Evolutionary conservation across 1,140 invertebrate species (phyloP).

Genomic region (Conus ventricosus): DNA sequence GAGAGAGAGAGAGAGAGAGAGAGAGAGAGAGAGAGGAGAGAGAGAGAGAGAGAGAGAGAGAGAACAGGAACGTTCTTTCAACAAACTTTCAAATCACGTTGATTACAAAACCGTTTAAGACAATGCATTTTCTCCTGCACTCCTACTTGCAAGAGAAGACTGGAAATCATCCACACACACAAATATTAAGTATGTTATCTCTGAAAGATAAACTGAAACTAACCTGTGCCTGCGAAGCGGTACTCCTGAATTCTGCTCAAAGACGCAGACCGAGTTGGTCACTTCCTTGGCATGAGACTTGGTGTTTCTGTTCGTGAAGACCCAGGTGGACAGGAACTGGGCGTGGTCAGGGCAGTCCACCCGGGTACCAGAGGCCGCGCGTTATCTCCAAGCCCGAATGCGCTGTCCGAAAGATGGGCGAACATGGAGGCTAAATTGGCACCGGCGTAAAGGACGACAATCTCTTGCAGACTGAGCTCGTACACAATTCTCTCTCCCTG

Average conservation of each 20-base stretch:
- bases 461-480: conserved; percentile 60
- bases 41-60: neutral
- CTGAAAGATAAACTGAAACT: neutral
- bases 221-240: conserved; percentile 52
- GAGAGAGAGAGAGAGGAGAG: too few relatives aligned
- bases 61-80: neutral
- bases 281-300: conserved; percentile 22
- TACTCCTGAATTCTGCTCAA: conserved; percentile 55
- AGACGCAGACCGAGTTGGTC: conserved; percentile 62
- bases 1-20: conserved; percentile 19
- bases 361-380: conserved; percentile 56
- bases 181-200: neutral
- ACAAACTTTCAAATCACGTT: too few relatives aligned
- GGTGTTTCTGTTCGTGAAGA: neutral
- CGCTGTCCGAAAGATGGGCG: conserved; percentile 60
- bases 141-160: too few relatives aligned
- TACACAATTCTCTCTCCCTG: conserved; percentile 52
- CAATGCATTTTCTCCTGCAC: too few relatives aligned
- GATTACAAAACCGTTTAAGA: too few relatives aligned
- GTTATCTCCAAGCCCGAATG: conserved; percentile 53
- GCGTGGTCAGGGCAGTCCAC: conserved; percentile 67
- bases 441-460: conserved; percentile 53
- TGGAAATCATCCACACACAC: neutral
- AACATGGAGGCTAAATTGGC: conserved; percentile 47
- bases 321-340: conserved; percentile 46